Evolutionary conservation across 2,797 vertebrate genomes (phyloP).

Genomic region (Presbytis comata): DNA sequence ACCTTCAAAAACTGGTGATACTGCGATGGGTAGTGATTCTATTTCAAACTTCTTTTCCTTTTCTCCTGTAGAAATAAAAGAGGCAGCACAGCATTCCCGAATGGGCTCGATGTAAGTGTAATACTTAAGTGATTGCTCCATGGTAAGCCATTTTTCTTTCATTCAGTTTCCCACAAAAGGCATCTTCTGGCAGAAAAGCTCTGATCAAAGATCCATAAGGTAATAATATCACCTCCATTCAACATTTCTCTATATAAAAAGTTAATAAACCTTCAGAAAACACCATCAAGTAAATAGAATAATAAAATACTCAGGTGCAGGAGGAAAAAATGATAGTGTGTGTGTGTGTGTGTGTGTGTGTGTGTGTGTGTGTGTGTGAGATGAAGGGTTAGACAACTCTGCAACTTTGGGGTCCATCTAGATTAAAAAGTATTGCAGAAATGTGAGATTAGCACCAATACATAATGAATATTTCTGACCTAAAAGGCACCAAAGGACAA

Average conservation of each 20-base stretch:
- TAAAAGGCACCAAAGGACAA: constrained; percentile 60
- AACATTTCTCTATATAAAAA: constrained; percentile 42
- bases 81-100: background rate
- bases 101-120: background rate
- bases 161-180: constrained; percentile 48
- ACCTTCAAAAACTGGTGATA: constrained; percentile 2
- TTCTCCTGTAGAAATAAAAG: constrained; percentile 17
- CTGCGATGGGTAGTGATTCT: background rate
- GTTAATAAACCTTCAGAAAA: constrained; percentile 53
- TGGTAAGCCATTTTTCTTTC: background rate
- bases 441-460: constrained; percentile 2
- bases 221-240: constrained; percentile 37
- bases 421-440: constrained; percentile 53
- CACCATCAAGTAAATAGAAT: background rate
- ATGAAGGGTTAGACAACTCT: constrained; percentile 21
- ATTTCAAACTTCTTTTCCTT: background rate
- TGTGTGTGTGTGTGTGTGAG: background rate
- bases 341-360: background rate
- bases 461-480: constrained; percentile 57
- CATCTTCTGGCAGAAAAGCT: background rate
- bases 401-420: background rate
- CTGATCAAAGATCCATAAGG: constrained; percentile 25
- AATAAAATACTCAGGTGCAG: background rate
- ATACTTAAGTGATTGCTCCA: background rate
- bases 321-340: background rate